Evolutionary conservation across 1,140 invertebrate species (phyloP), one percentile per base, ranked within the genome.

Genomic region (Mercenaria mercenaria): DNA sequence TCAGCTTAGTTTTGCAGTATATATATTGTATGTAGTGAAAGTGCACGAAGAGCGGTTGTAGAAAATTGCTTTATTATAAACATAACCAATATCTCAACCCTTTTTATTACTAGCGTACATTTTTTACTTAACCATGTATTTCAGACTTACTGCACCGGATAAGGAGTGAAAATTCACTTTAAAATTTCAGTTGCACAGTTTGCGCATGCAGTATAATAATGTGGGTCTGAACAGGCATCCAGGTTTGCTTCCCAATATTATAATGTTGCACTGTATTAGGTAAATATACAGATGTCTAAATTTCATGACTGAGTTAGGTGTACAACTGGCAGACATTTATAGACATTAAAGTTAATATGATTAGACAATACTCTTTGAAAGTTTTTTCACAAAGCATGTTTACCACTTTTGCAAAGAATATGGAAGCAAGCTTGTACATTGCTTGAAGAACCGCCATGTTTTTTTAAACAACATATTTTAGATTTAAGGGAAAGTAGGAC

Each of bases 1-100:
- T 79, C 29, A 34, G 76, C 76, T 79, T 79, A 79, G 76, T 79
- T 56, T 37, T 56, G 76, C 76, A 79, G 47, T 52, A 79, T 52
- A 72, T 79, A 34, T 79, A 79, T 52, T 79, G 32, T 56, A 79
- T 72, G 67, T 79, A 52, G 47, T 79, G 47, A 52, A 20, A 79
- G 23, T 52, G 76, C 76, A 79, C 76, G 76, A 79, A 79, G 50
- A 79, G 76, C 56, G 76, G 43, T 52, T 79, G 50, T 79, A 79
- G 76, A 79, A 18, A 56, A 52, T 59, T 37, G 76, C 76, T 79
- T 79, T n/a, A 37, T 79, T 41, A 32, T 59, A 79, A 76, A 47
- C 39, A 26, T 76, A 43, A 76, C 72, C 41, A 76, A 79, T 79
- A 23, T 79, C 50, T 79, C 76, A 79, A 56, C 43, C 15, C 32